Percentiles rank a stretch among this genome's conserved stretches.
Evolutionary conservation across 2,113 vertebrate genomes (phyloP).

Genomic region (Syngnathus floridae): DNA sequence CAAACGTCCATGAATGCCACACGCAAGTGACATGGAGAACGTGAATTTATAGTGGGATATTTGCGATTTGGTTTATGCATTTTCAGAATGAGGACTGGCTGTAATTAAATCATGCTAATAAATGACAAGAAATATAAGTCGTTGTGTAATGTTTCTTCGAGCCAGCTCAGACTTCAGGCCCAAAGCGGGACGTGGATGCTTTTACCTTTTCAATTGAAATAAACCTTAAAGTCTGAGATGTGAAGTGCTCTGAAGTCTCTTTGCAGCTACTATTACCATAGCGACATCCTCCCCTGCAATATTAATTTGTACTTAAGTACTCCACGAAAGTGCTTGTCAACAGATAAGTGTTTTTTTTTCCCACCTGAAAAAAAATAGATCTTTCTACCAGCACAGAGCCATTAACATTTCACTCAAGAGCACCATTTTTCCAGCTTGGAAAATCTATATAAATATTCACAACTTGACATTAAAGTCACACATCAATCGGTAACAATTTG

Average conservation of each 20-base stretch:
- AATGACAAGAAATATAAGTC: constrained; percentile 26
- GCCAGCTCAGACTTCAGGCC: constrained; percentile 4
- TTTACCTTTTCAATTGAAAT: constrained; percentile 34
- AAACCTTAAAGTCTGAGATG: constrained; percentile 39
- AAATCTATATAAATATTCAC: not conserved
- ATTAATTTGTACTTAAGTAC: constrained; percentile 56
- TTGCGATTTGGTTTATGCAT: not conserved
- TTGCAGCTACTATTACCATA: constrained; percentile 34
- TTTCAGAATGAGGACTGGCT: not conserved
- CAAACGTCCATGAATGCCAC: constrained; percentile 17
- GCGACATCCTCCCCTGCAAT: constrained; percentile 39
- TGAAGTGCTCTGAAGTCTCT: constrained; percentile 32
- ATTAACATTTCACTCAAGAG: constrained; percentile 48
- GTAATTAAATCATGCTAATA: not conserved
- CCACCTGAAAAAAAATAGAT: constrained; percentile 46
- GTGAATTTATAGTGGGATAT: not conserved
- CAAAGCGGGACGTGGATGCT: constrained; percentile 5
- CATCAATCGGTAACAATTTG: too few species aligned
- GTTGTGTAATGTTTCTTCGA: constrained; percentile 12
- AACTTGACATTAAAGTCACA: not conserved
- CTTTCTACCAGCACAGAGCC: constrained; percentile 16
- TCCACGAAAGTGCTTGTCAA: constrained; percentile 45
- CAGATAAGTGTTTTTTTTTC: constrained; percentile 34
- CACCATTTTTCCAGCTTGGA: constrained; percentile 6
- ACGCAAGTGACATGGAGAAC: not conserved